Conservation (phyloP, 2,113 vertebrate species). For the Alouatta palliata region DNA sequence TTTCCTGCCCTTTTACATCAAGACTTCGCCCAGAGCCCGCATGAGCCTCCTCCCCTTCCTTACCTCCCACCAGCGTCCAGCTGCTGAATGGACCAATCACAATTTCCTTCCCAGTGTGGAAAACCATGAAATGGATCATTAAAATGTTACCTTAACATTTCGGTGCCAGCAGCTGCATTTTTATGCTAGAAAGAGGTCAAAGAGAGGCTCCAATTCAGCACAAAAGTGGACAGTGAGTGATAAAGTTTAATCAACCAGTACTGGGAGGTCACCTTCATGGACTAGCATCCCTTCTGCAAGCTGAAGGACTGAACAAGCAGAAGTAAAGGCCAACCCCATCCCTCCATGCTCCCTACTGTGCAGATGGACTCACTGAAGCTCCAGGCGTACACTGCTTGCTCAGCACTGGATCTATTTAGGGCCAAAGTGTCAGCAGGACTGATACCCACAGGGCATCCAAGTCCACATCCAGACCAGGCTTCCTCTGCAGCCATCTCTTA, state of each 20-base stretch:
- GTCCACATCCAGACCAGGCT: neutral
- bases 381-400: neutral
- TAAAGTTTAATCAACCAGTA: neutral
- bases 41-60: neutral
- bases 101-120: neutral
- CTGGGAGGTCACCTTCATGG: neutral
- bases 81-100: neutral
- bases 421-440: neutral
- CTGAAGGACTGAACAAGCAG: neutral
- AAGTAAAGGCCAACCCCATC: rapidly evolving
- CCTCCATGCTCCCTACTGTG: rapidly evolving
- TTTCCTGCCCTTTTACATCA: neutral
- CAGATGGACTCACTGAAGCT: neutral
- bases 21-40: neutral
- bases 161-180: neutral
- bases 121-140: neutral
- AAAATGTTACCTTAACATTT: neutral
- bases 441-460: no score
- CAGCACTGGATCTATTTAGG: neutral
- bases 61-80: rapidly evolving
- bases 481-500: no score
- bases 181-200: neutral
- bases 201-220: neutral
- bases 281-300: neutral
- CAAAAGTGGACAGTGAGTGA: neutral